Percentiles rank a stretch among this genome's conserved stretches.
Conservation (phyloP, 2,113 vertebrate genomes). For the Galemys pyrenaicus region DNA sequence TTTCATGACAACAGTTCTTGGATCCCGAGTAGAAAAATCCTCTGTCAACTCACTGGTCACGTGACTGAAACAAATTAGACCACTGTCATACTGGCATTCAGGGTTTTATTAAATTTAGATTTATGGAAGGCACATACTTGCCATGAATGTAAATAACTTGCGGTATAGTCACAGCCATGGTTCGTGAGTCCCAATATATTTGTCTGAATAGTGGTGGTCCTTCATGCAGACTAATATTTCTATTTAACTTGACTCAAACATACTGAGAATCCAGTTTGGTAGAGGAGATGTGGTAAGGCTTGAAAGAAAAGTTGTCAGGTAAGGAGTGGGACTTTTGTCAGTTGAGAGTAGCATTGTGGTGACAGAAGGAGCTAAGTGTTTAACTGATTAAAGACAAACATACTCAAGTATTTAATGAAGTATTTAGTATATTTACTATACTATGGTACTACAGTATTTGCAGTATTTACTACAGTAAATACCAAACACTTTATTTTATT, state of each 20-base stretch:
- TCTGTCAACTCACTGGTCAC: slow-evolving; percentile 84
- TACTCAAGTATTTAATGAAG: slow-evolving; percentile 2
- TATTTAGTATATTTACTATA: background rate
- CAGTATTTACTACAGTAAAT: background rate
- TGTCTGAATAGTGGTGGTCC: background rate
- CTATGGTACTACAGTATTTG: background rate
- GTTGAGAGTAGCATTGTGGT: background rate
- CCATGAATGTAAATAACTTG: background rate
- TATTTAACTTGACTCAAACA: background rate
- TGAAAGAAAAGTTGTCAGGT: background rate
- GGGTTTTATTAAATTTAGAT: slow-evolving; percentile 1
- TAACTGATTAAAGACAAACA: slow-evolving; percentile 37
- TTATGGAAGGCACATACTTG: background rate
- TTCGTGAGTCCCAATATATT: background rate
- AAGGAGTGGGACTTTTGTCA: slow-evolving; percentile 13
- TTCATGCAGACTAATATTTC: background rate
- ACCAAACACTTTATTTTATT: background rate
- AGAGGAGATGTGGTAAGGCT: background rate
- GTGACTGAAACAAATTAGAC: slow-evolving; percentile 87
- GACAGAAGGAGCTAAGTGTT: background rate
- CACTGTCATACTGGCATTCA: slow-evolving; percentile 54
- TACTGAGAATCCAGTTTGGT: background rate
- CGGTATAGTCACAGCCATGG: background rate
- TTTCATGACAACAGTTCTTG: slow-evolving; percentile 78
- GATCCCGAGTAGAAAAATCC: slow-evolving; percentile 83